Evolutionary conservation across 2,888 invertebrate genomes (phyloP), one percentile per base, ranked within the genome.

Genomic region (Leucoma salicis): DNA sequence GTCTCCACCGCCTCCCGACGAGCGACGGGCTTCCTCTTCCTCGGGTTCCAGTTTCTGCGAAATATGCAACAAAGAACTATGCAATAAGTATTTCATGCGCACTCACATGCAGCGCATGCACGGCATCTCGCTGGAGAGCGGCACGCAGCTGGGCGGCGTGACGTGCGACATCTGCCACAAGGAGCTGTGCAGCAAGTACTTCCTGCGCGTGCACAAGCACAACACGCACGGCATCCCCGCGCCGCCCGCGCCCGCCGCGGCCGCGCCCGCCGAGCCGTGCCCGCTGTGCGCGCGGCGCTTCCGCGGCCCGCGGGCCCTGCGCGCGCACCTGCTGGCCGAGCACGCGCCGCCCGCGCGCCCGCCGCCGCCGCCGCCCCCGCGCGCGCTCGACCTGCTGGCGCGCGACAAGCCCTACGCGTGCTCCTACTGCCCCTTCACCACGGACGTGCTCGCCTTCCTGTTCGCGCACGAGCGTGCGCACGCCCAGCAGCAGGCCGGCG

Each of bases 91-190:
- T 80, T 99, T 99, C 84, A 97, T 99, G 95, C 97, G 99, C 79
- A 99, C 99, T 1, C 99, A 99, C 90, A 99, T 99, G 97, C 95
- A 98, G 75, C 94, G 98, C 76, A 99, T 99, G 97, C 99, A 97
- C 82, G 97, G 97, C 31, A 97, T 97, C 65, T 96, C 97, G 74
- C 94, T 97, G 35, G 97, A 97, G 82, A 96, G 96, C 70, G 97
- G 96, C 13, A 95, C 97, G 24, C 96, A 96, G 77, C 95, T 97
- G 27, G 97, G 97, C 4, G 97, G 97, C 14, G 97, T 97, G 5
- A 95, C 97, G 33, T 98, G 98, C 83, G 98, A 98, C 82, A 97
- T 99, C 57, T 99, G 99, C 83, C 97, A 98, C 89, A 98, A 98
- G 81, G 98, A 99, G 85, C 91, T 99, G 39, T 99, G 99, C 91